Percentiles rank a stretch among this genome's conserved stretches.
phyloP scores from a whole-genome alignment of 2,888 invertebrate genomes.

The Orchesellides sinensis region DNA sequence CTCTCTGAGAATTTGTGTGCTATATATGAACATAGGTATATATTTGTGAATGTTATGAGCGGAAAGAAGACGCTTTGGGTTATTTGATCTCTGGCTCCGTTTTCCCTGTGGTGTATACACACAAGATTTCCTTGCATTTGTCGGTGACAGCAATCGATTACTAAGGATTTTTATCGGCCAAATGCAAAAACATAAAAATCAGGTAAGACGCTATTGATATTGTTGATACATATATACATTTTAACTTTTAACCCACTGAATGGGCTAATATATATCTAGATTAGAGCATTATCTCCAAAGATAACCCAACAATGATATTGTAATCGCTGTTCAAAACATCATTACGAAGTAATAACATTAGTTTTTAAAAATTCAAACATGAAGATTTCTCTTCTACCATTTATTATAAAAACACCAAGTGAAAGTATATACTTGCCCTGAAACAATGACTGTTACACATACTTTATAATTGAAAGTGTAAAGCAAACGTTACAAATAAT shows the following conservation, averaged over 20 bases:
- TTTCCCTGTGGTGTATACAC: not conserved
- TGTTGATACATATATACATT: not conserved
- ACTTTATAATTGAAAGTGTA: not conserved
- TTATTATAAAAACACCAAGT: too few species aligned
- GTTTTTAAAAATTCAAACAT: too few species aligned
- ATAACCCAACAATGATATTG: too few species aligned
- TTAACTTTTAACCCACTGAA: not conserved
- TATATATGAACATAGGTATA: too few species aligned
- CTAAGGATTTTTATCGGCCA: not conserved
- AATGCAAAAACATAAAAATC: not conserved
- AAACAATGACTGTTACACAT: not conserved
- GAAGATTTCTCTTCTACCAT: too few species aligned
- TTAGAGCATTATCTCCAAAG: too few species aligned
- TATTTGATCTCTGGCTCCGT: not conserved
- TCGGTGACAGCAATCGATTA: slow-evolving; percentile 26
- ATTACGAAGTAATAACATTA: too few species aligned
- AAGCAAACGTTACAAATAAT: not conserved
- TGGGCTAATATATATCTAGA: not conserved
- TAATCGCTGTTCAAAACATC: too few species aligned
- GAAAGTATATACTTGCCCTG: not conserved
- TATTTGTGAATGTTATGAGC: slow-evolving; percentile 15
- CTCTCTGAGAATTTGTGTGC: not conserved
- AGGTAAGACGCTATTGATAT: not conserved
- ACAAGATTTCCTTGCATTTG: not conserved
- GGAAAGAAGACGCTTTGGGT: slow-evolving; percentile 2